Evolutionary conservation across 2,888 invertebrate species (phyloP).

Genomic region (Eucriotettix oculatus): DNA sequence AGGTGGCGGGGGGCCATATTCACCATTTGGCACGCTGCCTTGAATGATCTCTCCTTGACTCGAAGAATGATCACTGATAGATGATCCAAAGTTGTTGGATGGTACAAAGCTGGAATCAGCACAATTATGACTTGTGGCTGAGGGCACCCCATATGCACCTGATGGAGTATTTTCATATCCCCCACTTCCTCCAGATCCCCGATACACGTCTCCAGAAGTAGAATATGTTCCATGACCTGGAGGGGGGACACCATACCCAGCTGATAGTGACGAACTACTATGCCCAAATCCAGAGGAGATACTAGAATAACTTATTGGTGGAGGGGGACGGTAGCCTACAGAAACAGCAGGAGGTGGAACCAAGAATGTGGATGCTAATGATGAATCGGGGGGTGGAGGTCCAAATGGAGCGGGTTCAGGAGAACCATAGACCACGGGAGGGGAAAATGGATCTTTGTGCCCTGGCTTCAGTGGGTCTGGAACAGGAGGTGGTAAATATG

Average conservation of each 20-base stretch:
- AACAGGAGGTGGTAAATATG: slow-evolving; percentile 47
- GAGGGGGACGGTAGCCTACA: background rate
- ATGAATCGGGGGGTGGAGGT: slow-evolving; percentile 3
- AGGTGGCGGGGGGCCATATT: slow-evolving; percentile 1
- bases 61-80: slow-evolving; percentile 13
- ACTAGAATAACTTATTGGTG: background rate
- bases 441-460: slow-evolving; percentile 12
- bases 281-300: background rate
- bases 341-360: background rate
- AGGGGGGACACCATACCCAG: background rate
- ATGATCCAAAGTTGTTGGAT: slow-evolving; percentile 8
- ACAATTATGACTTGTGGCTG: slow-evolving; percentile 6
- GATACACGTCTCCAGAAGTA: background rate
- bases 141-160: slow-evolving; percentile 16
- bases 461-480: slow-evolving; percentile 26
- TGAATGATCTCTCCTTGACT: slow-evolving; percentile 4
- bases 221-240: slow-evolving; percentile 1
- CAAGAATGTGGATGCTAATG: background rate
- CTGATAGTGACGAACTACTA: background rate
- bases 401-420: slow-evolving; percentile 11
- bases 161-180: slow-evolving; percentile 13
- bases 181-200: background rate
- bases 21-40: background rate
- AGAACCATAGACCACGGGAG: slow-evolving; percentile 19
- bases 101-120: slow-evolving; percentile 11